Evolutionary conservation across 1,140 invertebrate genomes (phyloP).

Genomic region (Camponotus pennsylvanicus): DNA sequence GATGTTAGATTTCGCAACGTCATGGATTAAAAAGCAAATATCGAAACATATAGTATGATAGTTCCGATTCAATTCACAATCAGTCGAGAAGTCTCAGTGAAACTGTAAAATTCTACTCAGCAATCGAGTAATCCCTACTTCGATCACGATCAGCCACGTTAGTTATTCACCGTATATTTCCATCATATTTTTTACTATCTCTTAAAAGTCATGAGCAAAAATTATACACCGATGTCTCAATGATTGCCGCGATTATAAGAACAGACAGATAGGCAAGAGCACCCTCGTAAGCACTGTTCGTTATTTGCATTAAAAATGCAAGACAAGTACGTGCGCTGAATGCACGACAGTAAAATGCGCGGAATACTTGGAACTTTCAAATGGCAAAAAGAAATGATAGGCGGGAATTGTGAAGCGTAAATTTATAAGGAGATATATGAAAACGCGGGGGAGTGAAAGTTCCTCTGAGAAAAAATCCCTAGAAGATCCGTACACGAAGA

Average conservation of each 20-base stretch:
- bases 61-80: neutral
- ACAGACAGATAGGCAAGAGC: neutral
- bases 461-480: neutral
- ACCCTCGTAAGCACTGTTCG: neutral
- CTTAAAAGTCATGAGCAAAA: slow-evolving; percentile 28
- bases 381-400: neutral
- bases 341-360: slow-evolving; percentile 13
- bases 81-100: neutral
- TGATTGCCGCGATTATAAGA: slow-evolving; percentile 22
- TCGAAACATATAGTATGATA: neutral
- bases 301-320: slow-evolving; percentile 61
- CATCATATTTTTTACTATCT: neutral
- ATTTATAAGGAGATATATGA: slow-evolving; percentile 2
- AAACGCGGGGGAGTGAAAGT: neutral
- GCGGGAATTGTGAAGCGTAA: slow-evolving; percentile 6
- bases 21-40: neutral
- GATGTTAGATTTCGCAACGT: neutral
- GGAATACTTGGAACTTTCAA: neutral
- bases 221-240: neutral
- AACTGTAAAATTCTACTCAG: slow-evolving; percentile 19
- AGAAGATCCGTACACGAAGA: neutral
- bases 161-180: slow-evolving; percentile 11
- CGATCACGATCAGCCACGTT: neutral
- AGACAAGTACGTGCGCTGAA: neutral
- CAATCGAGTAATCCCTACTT: neutral